A percentile compares a stretch with the other conserved stretches of the same genome.
phyloP scores from a whole-genome alignment of 2,797 vertebrate species.

The Alectoris magna region DNA sequence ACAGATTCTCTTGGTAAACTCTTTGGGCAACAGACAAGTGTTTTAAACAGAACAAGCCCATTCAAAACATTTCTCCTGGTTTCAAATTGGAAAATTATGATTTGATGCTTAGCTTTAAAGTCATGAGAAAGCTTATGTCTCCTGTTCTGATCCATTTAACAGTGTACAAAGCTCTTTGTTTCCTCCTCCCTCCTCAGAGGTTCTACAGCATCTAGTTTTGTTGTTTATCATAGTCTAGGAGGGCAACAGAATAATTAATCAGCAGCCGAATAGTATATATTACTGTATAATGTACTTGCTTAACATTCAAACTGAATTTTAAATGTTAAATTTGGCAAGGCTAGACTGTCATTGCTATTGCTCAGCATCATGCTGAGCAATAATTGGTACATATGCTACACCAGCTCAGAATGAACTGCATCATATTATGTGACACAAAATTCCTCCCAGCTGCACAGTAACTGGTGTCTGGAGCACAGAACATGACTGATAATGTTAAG shows the following conservation, averaged over 20 bases:
- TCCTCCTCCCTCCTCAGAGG: not conserved
- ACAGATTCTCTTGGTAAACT: not conserved
- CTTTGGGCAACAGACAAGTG: not conserved
- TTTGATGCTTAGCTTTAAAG: not conserved
- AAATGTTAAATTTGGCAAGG: not conserved
- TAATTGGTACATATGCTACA: not conserved
- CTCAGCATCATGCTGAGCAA: not conserved
- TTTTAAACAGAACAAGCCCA: not conserved
- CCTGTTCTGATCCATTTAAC: not conserved
- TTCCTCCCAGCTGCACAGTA: not conserved
- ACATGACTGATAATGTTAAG: not conserved
- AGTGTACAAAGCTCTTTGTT: not conserved
- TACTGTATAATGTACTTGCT: not conserved
- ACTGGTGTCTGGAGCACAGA: not conserved
- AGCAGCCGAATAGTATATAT: not conserved
- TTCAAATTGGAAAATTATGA: not conserved
- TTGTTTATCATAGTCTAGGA: not conserved
- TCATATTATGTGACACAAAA: not conserved
- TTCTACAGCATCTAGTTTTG: not conserved
- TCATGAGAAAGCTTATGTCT: not conserved
- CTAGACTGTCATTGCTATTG: not conserved
- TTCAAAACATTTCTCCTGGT: not conserved
- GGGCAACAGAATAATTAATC: not conserved
- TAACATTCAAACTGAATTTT: not conserved
- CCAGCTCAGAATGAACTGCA: not conserved